Evolutionary conservation across 1,140 invertebrate species (phyloP).

Genomic region (Drosophila nigrodunni): DNA sequence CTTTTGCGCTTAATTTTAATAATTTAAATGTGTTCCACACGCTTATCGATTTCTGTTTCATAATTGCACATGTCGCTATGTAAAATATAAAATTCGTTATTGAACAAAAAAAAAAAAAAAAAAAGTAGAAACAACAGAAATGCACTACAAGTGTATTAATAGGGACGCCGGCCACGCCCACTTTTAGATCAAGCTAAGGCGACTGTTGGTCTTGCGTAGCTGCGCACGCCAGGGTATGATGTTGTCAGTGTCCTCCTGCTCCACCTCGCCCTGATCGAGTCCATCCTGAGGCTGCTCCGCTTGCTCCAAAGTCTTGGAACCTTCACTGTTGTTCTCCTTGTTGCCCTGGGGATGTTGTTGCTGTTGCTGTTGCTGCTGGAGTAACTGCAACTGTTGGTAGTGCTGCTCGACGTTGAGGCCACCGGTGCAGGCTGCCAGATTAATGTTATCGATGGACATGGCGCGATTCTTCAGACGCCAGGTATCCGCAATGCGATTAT

Average conservation of each 20-base stretch:
- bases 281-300: conserved; percentile 43
- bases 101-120: conserved; percentile 23
- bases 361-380: conserved; percentile 14
- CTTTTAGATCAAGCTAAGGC: conserved; percentile 72
- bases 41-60: conserved; percentile 5
- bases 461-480: conserved; percentile 86
- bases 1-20: not conserved
- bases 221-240: conserved; percentile 95
- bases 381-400: conserved; percentile 36
- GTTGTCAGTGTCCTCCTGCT: conserved; percentile 87
- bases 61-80: conserved; percentile 61
- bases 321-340: conserved; percentile 80
- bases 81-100: conserved; percentile 21
- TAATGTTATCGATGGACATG: conserved; percentile 87
- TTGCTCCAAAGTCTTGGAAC: conserved; percentile 23
- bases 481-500: conserved; percentile 85
- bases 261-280: conserved; percentile 69
- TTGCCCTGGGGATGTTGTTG: conserved; percentile 70
- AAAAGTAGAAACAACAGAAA: conserved; percentile 40
- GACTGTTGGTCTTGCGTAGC: conserved; percentile 93
- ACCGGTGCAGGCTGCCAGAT: conserved; percentile 67
- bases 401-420: conserved; percentile 45
- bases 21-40: conserved; percentile 23
- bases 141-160: conserved; percentile 54
- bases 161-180: not conserved